A percentile compares a stretch with the other conserved stretches of the same genome.
Evolutionary conservation across 2,888 invertebrate species (phyloP).

Genomic region (Hipparchia sbordonii): DNA sequence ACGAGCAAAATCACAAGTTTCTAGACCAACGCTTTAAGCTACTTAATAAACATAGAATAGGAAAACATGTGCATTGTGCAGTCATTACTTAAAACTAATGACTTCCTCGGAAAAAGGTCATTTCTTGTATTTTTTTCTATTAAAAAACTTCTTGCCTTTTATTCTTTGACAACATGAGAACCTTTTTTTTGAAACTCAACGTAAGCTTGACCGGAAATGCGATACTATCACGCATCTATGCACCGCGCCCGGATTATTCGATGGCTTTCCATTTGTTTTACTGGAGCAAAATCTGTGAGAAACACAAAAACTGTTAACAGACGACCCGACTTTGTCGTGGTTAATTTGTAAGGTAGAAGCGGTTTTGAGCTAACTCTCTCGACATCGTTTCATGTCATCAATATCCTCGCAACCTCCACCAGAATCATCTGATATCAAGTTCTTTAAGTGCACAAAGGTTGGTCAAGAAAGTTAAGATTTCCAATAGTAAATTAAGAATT

Average conservation of each 20-base stretch:
- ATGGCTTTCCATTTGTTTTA: constrained; percentile 42
- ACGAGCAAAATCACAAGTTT: no score
- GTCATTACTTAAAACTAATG: constrained; percentile 5
- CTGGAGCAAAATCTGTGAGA: constrained; percentile 32
- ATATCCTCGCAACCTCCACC: no score
- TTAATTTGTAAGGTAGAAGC: neutral
- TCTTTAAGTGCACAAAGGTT: no score
- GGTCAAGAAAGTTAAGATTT: no score
- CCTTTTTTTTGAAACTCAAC: constrained; percentile 57
- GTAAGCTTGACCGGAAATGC: constrained; percentile 70
- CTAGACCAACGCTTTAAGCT: neutral
- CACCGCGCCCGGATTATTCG: constrained; percentile 59
- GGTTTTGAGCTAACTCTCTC: neutral
- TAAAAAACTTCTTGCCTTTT: constrained; percentile 45
- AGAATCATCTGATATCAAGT: no score
- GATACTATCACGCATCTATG: constrained; percentile 71
- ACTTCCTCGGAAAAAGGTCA: neutral
- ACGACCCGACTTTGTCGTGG: neutral
- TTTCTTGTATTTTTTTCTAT: neutral
- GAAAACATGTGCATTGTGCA: neutral
- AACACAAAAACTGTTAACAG: constrained; percentile 14
- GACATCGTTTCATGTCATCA: no score
- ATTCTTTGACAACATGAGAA: constrained; percentile 62
- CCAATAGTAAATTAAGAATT: no score
- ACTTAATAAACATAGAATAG: neutral